These are phyloP conservation scores for Oreochromis grahami DNA, from an alignment of 2,797 vertebrate species.

Conservation along the genomic window DNA sequence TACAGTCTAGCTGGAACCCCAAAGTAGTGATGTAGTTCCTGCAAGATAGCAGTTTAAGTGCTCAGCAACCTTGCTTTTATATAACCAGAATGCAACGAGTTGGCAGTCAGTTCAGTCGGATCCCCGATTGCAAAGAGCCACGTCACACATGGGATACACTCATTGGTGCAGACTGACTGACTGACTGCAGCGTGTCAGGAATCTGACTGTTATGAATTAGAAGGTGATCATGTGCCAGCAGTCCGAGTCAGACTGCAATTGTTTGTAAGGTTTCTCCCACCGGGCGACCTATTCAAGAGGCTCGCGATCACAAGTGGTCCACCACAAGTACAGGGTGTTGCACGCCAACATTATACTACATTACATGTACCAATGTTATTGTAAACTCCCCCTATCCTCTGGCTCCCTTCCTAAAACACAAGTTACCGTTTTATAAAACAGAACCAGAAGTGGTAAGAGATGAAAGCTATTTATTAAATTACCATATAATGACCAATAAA, in stretches of 20 bases:
- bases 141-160: neutral
- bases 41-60: neutral
- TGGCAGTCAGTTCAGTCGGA: neutral
- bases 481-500: neutral
- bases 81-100: neutral
- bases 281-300: accelerated
- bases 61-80: neutral
- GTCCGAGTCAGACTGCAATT: neutral
- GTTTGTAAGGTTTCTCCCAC: neutral
- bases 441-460: neutral
- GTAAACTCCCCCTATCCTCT: neutral
- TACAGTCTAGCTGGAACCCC: neutral
- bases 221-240: neutral
- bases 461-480: neutral
- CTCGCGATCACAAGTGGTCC: neutral
- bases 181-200: neutral
- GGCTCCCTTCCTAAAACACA: neutral
- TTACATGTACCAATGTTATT: neutral
- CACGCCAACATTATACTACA: neutral
- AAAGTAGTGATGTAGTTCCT: neutral
- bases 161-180: neutral
- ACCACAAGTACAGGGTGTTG: neutral
- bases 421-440: neutral
- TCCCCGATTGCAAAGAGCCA: neutral
- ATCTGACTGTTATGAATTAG: neutral